Conservation (phyloP, 2,888 invertebrate genomes). For the Emmelina monodactyla region DNA sequence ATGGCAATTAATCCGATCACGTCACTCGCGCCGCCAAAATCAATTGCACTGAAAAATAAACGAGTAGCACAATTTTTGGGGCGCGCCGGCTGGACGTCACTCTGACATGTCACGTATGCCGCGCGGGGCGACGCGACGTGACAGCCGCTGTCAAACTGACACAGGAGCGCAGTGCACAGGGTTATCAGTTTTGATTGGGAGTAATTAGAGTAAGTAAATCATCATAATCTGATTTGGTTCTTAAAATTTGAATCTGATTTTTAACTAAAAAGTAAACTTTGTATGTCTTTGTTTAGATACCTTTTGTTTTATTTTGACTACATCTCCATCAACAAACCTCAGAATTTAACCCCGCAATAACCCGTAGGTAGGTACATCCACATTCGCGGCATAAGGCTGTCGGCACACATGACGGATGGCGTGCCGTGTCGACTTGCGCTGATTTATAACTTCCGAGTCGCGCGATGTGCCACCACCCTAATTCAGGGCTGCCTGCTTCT, state of each 20-base stretch:
- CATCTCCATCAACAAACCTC: too few species aligned
- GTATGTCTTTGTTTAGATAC: too few species aligned
- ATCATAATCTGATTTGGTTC: too few species aligned
- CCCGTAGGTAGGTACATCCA: not conserved
- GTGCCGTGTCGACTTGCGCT: constrained; percentile 60
- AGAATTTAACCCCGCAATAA: too few species aligned
- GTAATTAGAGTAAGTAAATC: too few species aligned
- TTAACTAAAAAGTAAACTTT: too few species aligned
- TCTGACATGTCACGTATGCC: constrained; percentile 17
- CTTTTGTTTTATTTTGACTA: too few species aligned
- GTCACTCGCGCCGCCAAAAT: not conserved
- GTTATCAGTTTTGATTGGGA: not conserved
- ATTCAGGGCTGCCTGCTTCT: not conserved
- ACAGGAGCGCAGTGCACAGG: constrained; percentile 14
- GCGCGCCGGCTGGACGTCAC: constrained; percentile 3
- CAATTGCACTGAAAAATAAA: constrained; percentile 1
- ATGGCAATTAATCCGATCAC: too few species aligned
- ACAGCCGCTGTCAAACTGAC: constrained; percentile 26
- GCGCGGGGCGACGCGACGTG: constrained; percentile 22
- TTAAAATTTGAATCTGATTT: too few species aligned
- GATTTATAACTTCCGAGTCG: constrained; percentile 61
- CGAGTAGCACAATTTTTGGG: not conserved
- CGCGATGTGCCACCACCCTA: not conserved
- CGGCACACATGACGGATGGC: constrained; percentile 57
- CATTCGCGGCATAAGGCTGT: constrained; percentile 21